Conservation (phyloP, 2,113 vertebrate genomes). For the Nycticryphes semicollaris region DNA sequence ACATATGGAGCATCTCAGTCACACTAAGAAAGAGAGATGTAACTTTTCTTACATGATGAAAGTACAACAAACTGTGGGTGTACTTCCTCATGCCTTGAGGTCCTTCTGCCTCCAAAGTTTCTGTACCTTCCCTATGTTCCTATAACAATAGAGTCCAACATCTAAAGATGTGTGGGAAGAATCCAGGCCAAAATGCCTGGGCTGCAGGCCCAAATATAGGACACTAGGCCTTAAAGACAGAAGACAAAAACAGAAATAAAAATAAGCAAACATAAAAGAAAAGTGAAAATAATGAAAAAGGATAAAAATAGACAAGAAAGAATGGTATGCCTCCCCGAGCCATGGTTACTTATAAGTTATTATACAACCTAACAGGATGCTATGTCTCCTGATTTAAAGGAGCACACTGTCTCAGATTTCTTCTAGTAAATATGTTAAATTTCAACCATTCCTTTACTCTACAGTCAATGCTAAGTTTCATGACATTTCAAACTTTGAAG, state of each 20-base stretch:
- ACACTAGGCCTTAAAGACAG: not conserved
- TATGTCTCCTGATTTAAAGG: not conserved
- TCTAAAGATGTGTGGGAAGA: not conserved
- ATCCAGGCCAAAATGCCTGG: not conserved
- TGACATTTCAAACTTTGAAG: not conserved
- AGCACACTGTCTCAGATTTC: not conserved
- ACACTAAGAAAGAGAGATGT: not conserved
- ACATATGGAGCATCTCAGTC: not conserved
- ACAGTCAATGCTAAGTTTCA: not conserved
- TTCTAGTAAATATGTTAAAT: not conserved
- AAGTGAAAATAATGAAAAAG: not conserved
- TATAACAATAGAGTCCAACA: too few relatives aligned
- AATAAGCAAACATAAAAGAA: not conserved
- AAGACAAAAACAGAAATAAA: not conserved
- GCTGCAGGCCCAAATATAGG: not conserved
- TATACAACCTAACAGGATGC: not conserved
- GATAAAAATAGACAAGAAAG: not conserved
- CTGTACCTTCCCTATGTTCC: not conserved
- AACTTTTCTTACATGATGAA: not conserved
- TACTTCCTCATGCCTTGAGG: not conserved
- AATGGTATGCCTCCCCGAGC: not conserved
- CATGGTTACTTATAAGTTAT: not conserved
- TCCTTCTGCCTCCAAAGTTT: not conserved
- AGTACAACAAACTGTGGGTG: not conserved
- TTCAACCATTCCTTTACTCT: not conserved